Percentiles rank a stretch among this genome's conserved stretches.
These are phyloP conservation scores for Pandion haliaetus DNA, from an alignment of 2,113 vertebrate species.

Conservation along the genomic window DNA sequence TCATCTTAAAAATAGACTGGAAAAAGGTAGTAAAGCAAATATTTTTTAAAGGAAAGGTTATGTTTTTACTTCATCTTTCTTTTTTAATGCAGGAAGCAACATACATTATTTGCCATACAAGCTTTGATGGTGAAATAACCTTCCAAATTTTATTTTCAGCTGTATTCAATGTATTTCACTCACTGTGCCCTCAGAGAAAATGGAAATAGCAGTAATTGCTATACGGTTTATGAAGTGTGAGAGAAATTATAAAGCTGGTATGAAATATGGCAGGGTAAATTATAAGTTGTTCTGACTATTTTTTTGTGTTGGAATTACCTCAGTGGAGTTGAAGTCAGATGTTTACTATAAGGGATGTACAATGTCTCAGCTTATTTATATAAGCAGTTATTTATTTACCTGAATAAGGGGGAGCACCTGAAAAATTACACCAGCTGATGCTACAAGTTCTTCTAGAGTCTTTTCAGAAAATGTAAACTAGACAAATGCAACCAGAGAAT, in stretches of 20 bases:
- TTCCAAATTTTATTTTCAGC: neutral
- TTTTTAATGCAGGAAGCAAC: neutral
- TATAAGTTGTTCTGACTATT: neutral
- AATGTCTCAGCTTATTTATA: neutral
- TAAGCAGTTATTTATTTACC: neutral
- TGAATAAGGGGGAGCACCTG: neutral
- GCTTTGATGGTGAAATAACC: neutral
- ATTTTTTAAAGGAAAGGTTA: neutral
- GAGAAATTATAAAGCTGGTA: neutral
- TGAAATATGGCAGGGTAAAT: neutral
- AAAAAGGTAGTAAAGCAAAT: neutral
- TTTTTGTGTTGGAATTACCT: neutral
- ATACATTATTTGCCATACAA: neutral
- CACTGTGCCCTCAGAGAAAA: neutral
- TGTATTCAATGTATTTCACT: neutral
- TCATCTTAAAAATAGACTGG: neutral
- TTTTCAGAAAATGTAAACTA: neutral
- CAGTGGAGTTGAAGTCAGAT: neutral
- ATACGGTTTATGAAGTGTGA: neutral
- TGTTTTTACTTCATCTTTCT: neutral
- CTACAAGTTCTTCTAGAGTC: neutral
- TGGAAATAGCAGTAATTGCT: neutral
- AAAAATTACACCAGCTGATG: neutral
- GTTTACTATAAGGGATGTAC: neutral
- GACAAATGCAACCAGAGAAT: neutral